Evolutionary conservation across 1,140 invertebrate genomes (phyloP), one percentile per base, ranked within the genome.

Genomic region (Drosophila paulistorum): DNA sequence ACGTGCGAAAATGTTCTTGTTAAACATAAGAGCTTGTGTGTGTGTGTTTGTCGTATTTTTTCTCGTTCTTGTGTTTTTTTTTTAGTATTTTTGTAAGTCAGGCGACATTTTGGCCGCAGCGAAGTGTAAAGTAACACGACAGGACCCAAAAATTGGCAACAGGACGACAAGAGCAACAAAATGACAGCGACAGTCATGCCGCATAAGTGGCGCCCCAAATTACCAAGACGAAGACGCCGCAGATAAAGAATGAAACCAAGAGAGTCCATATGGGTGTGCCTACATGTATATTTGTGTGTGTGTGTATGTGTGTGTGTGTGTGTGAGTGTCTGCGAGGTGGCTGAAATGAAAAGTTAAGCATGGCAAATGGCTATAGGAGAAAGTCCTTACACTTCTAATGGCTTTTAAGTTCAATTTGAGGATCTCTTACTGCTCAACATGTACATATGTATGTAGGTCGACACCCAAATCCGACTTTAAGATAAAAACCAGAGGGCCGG

Each of bases 91-190:
- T 14, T 73, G 75, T 77, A 71, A 77, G 68, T 63, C 68, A 55
- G 62, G 74, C 73, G 79, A 77, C 82, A 86, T 79, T 86, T 82
- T 71, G 75, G 75, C 79, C 75, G 83, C 83, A 86, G 61, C 59
- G 79, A 86, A 86, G 83, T 86, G 83, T 86, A 82, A 86, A 86
- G 59, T 39, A 66, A 76, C 54, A 72, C 42, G 62, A 74, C 66
- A 77, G 67, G 41, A 68, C 58, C 64, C 59, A 9, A 63, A 63
- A 48, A 61, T 67, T 68, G 51, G 66, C 62, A 61, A 75, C 72
- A 78, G 57, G 57, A 59, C 17, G 64, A 71, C 74, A 73, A 71
- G 76, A 20, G 45, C 58, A 55, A 77, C 72, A 77, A 76, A 81
- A 85, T 75, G 71, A 81, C 67, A 51, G 75, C 57, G 71, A 70